Evolutionary conservation across 2,888 invertebrate species (phyloP).

Genomic region (Geophilus truncorum): DNA sequence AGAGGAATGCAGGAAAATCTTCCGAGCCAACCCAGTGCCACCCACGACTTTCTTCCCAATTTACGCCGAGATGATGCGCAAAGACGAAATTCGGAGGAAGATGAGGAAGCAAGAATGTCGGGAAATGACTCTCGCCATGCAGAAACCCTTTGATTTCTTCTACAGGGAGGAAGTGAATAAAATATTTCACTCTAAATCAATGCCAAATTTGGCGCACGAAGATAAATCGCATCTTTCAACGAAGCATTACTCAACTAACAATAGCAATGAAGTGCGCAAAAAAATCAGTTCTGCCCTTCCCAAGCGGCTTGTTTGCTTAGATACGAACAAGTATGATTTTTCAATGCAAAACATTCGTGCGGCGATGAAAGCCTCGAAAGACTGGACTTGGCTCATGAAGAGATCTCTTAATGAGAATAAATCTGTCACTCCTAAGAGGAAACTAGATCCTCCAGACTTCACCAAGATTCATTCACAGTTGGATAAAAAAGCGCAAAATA

Average conservation of each 20-base stretch:
- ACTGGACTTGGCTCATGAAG: background rate
- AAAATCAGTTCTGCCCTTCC: too few species aligned
- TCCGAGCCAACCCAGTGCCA: constrained; percentile 6
- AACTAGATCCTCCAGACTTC: background rate
- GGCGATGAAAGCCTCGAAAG: background rate
- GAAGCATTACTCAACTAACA: too few species aligned
- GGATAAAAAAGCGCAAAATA: background rate
- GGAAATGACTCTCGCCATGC: background rate
- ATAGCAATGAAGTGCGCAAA: too few species aligned
- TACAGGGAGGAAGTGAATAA: constrained; percentile 11
- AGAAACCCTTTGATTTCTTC: constrained; percentile 4
- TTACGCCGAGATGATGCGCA: background rate
- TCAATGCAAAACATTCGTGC: background rate
- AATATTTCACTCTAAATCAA: background rate
- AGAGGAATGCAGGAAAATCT: background rate
- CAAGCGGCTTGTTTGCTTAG: too few species aligned
- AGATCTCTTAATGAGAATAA: background rate
- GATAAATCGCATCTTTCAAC: too few species aligned
- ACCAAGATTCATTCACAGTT: background rate
- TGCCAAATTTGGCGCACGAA: background rate
- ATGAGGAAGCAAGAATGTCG: background rate
- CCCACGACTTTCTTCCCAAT: background rate
- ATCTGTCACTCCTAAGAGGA: background rate
- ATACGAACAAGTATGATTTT: background rate
- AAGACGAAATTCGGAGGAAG: background rate